A percentile compares a stretch with the other conserved stretches of the same genome.
phyloP scores from a whole-genome alignment of 2,888 invertebrate species.

The Sarcophaga rosellei region DNA sequence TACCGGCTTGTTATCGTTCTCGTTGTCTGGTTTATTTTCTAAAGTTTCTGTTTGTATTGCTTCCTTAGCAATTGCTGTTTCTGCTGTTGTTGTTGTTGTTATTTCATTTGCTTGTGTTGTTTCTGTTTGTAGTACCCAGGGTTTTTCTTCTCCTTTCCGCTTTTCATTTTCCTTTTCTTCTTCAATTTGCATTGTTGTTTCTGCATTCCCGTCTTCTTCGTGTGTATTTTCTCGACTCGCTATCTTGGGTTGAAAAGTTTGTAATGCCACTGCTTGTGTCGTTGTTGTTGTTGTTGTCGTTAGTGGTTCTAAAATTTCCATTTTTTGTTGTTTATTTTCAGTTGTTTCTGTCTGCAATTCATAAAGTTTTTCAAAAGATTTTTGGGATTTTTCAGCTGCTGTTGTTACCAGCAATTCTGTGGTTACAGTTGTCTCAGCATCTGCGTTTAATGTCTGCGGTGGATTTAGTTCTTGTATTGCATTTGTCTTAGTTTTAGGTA shows the following conservation, averaged over 20 bases:
- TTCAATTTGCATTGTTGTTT: constrained; percentile 28
- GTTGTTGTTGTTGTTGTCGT: constrained; percentile 56
- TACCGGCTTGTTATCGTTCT: constrained; percentile 44
- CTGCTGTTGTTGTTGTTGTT: constrained; percentile 23
- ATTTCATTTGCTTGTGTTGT: constrained; percentile 39
- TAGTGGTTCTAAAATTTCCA: constrained; percentile 43
- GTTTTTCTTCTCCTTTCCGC: constrained; percentile 37
- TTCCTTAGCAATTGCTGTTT: constrained; percentile 3
- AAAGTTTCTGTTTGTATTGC: constrained; percentile 29
- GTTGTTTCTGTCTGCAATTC: constrained; percentile 45
- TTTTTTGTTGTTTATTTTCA: constrained; percentile 44
- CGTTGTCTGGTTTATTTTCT: constrained; percentile 10
- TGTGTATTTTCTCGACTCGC: constrained; percentile 23
- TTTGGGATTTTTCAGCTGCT: constrained; percentile 32
- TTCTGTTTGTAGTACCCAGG: constrained; percentile 24
- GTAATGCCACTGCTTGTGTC: not conserved
- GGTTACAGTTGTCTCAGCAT: constrained; percentile 48
- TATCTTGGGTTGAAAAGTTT: not conserved
- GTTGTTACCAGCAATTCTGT: constrained; percentile 50
- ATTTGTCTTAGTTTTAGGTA: not conserved
- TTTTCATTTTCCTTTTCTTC: constrained; percentile 5
- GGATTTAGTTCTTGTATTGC: constrained; percentile 23
- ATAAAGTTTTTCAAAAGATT: constrained; percentile 57
- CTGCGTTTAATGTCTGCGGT: constrained; percentile 39
- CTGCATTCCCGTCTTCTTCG: constrained; percentile 16